Conservation (phyloP, 2,797 vertebrate species). For the Monodelphis domestica region DNA sequence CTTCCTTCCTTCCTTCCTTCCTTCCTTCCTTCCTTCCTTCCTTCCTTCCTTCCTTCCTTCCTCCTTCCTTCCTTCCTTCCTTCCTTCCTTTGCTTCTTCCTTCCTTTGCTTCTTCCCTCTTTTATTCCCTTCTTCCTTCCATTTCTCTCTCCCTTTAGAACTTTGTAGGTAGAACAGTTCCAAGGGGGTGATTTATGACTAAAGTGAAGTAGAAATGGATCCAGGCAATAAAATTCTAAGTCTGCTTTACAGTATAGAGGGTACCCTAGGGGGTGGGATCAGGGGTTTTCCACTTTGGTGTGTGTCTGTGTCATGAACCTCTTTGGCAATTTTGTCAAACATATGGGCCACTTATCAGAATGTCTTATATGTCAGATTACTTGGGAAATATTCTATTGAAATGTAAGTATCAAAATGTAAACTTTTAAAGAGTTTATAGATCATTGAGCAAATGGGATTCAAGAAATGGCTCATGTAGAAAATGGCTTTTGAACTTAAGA, state of each 20-base stretch:
- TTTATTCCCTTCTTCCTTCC: not conserved
- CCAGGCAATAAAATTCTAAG: not conserved
- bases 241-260: not conserved
- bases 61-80: not conserved
- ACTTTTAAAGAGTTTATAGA: not conserved
- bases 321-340: too few relatives aligned
- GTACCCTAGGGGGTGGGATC: not conserved
- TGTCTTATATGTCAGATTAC: too few relatives aligned
- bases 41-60: not conserved
- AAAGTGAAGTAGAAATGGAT: too few relatives aligned
- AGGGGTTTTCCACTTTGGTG: too few relatives aligned
- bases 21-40: not conserved
- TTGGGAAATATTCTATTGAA: too few relatives aligned
- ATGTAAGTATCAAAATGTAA: too few relatives aligned
- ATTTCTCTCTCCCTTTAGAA: too few relatives aligned
- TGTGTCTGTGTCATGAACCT: too few relatives aligned
- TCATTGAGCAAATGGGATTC: not conserved
- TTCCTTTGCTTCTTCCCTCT: too few relatives aligned
- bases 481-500: not conserved
- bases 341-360: too few relatives aligned
- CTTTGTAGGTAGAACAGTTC: too few relatives aligned
- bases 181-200: too few relatives aligned
- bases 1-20: not conserved
- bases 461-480: not conserved
- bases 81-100: not conserved